Conservation (phyloP, 2,888 invertebrate genomes). For the Trichopria drosophilae region DNA sequence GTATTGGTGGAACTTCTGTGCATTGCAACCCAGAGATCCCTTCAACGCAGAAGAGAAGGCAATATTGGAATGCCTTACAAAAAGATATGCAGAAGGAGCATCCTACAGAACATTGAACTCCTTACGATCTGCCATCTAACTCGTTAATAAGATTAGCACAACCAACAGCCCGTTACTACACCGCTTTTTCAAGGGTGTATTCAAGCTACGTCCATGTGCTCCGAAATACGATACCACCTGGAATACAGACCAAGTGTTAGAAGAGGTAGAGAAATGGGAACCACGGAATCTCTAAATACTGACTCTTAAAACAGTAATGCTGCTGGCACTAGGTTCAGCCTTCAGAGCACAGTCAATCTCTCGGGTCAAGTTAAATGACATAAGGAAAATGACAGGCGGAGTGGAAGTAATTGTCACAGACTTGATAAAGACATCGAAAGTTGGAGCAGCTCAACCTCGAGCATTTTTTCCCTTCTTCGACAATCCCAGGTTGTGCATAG, state of each 20-base stretch:
- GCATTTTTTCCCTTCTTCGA: background rate
- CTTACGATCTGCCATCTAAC: constrained; percentile 22
- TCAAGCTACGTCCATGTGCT: constrained; percentile 20
- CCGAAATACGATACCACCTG: constrained; percentile 29
- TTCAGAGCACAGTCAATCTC: constrained; percentile 10
- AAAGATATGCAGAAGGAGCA: constrained; percentile 15
- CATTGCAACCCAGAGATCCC: no score
- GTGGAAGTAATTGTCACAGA: constrained; percentile 11
- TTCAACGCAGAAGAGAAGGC: no score
- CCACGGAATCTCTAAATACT: constrained; percentile 5
- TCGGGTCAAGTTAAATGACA: background rate
- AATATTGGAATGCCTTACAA: background rate
- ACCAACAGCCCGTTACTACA: constrained; percentile 8
- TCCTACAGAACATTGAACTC: constrained; percentile 26
- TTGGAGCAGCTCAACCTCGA: constrained; percentile 1
- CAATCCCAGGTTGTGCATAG: constrained; percentile 1
- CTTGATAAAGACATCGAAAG: constrained; percentile 8
- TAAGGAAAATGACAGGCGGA: background rate
- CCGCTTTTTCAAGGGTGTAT: constrained; percentile 28
- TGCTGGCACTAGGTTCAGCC: constrained; percentile 15
- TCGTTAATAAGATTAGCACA: constrained; percentile 9
- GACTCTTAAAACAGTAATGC: constrained; percentile 6
- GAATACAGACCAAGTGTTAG: constrained; percentile 23
- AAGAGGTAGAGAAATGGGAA: constrained; percentile 6
- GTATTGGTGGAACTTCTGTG: no score